Evolutionary conservation across 2,888 invertebrate genomes (phyloP).

Genomic region (Limnephilus rhombicus): DNA sequence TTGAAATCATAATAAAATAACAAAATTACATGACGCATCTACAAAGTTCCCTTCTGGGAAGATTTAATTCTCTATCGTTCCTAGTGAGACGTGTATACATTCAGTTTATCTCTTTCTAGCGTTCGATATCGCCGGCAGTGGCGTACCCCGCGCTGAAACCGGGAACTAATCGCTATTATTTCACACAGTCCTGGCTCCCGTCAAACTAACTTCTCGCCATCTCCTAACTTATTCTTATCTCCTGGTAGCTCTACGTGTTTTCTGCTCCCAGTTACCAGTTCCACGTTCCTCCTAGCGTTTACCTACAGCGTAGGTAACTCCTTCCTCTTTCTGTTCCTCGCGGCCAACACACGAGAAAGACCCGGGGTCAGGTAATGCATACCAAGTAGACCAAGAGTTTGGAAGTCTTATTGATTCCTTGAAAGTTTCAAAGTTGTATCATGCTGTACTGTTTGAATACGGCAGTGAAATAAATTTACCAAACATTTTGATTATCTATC

Average conservation of each 20-base stretch:
- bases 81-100: slow-evolving; percentile 59
- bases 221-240: slow-evolving; percentile 5
- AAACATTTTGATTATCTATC: background rate
- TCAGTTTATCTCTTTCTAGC: slow-evolving; percentile 56
- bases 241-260: slow-evolving; percentile 1
- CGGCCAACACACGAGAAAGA: background rate
- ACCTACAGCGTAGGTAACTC: background rate
- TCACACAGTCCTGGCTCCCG: slow-evolving; percentile 13
- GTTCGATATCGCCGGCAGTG: slow-evolving; percentile 56
- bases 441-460: background rate
- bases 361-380: slow-evolving; percentile 5
- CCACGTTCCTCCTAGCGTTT: background rate
- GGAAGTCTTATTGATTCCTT: slow-evolving; percentile 11
- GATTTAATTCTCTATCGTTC: slow-evolving; percentile 58
- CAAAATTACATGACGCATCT: slow-evolving; percentile 26
- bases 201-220: background rate
- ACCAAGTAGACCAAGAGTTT: slow-evolving; percentile 14
- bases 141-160: slow-evolving; percentile 48
- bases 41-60: slow-evolving; percentile 36
- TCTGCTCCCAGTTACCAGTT: background rate
- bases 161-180: slow-evolving; percentile 39
- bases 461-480: background rate
- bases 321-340: background rate
- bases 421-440: slow-evolving; percentile 3
- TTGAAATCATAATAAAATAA: background rate